A percentile compares a stretch with the other conserved stretches of the same genome.
These are phyloP conservation scores for Drosophila sp. DNA, from an alignment of 1,140 invertebrate genomes.

Conservation along the genomic window DNA sequence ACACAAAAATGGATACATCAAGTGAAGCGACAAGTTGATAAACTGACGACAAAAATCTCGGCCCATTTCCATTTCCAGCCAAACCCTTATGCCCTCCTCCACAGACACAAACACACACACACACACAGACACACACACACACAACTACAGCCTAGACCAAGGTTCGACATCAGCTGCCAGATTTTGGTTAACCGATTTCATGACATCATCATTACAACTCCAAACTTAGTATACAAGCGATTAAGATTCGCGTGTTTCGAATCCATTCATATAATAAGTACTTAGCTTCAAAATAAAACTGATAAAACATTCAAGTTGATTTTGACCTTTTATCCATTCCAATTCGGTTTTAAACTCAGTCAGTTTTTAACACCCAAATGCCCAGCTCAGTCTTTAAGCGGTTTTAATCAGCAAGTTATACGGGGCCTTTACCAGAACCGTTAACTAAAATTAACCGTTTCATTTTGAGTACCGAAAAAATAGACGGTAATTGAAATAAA, in stretches of 20 bases:
- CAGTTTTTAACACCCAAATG: too few species aligned
- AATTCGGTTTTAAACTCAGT: too few species aligned
- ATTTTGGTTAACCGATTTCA: conserved; percentile 11
- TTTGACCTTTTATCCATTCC: conserved; percentile 6
- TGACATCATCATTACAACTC: conserved; percentile 35
- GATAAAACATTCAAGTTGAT: conserved; percentile 10
- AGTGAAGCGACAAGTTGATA: conserved; percentile 55
- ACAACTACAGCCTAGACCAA: neutral
- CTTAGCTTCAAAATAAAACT: conserved; percentile 4
- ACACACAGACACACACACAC: neutral
- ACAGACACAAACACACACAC: neutral
- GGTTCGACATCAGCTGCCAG: neutral
- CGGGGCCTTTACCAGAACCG: too few species aligned
- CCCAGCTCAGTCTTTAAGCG: too few species aligned
- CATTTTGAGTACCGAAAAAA: too few species aligned
- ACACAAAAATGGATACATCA: conserved; percentile 79
- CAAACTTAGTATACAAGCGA: conserved; percentile 18
- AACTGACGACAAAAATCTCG: conserved; percentile 50
- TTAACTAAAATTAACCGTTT: too few species aligned
- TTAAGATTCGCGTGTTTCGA: conserved; percentile 23
- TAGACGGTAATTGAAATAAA: too few species aligned
- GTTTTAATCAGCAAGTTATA: too few species aligned
- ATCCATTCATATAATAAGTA: conserved; percentile 9
- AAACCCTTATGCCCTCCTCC: neutral
- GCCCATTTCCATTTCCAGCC: conserved; percentile 12